Conservation (phyloP, 2,113 vertebrate species). For the Jaculus jaculus region DNA sequence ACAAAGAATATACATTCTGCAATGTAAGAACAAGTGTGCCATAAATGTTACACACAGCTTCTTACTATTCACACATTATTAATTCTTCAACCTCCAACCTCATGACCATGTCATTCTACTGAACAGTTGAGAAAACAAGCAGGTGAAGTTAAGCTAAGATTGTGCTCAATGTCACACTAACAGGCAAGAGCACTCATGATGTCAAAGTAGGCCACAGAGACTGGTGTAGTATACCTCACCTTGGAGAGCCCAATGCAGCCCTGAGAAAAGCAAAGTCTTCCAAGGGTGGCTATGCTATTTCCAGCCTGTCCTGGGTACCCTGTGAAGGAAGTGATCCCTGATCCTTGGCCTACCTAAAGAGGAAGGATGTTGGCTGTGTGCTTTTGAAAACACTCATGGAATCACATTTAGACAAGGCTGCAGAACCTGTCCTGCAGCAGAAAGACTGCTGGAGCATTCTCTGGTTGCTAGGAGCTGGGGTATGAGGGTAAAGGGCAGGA, state of each 20-base stretch:
- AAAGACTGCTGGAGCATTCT: background rate
- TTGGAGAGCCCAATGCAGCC: background rate
- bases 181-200: background rate
- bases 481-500: background rate
- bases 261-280: background rate
- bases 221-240: background rate
- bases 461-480: background rate
- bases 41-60: background rate
- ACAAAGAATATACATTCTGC: background rate
- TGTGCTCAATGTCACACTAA: background rate
- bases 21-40: background rate
- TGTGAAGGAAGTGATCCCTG: background rate
- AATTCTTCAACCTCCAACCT: background rate
- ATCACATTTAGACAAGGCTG: slow-evolving; percentile 29
- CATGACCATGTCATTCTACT: background rate
- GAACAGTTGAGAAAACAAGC: slow-evolving; percentile 38
- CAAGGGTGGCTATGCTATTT: background rate
- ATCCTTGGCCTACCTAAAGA: slow-evolving; percentile 32
- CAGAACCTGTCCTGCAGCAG: background rate
- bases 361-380: slow-evolving; percentile 48
- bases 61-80: background rate
- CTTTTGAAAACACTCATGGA: background rate
- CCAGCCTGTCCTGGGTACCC: background rate
- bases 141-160: background rate
- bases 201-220: background rate